These are phyloP conservation scores for Drosophila obscura DNA, from an alignment of 1,140 invertebrate genomes.

Conservation along the genomic window DNA sequence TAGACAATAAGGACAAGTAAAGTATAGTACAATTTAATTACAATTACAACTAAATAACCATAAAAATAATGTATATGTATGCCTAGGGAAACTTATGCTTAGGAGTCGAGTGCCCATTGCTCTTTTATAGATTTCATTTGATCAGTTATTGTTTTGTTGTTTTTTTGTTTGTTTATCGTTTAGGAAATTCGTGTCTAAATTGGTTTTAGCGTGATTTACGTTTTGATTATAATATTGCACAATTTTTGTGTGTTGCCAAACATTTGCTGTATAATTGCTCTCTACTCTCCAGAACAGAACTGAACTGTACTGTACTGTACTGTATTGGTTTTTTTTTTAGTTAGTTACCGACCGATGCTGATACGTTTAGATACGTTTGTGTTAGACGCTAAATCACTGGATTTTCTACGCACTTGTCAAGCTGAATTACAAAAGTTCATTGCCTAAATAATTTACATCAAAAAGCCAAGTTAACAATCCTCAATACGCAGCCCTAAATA, in stretches of 20 bases:
- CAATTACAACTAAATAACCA: conserved; percentile 79
- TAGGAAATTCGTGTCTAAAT: conserved; percentile 58
- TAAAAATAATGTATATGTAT: conserved; percentile 55
- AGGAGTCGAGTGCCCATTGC: conserved; percentile 65
- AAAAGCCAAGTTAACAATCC: conserved; percentile 65
- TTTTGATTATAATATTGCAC: conserved; percentile 63
- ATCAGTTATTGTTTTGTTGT: conserved; percentile 27
- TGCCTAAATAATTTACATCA: conserved; percentile 64
- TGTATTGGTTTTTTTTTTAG: conserved; percentile 22
- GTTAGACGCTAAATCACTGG: conserved; percentile 73
- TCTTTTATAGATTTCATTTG: conserved; percentile 27
- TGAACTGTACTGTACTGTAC: background rate
- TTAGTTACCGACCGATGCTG: conserved; percentile 32
- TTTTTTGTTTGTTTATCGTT: conserved; percentile 21
- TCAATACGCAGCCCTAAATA: conserved; percentile 63
- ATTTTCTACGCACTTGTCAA: conserved; percentile 51
- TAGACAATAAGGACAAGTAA: conserved; percentile 52
- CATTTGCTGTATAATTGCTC: conserved; percentile 42
- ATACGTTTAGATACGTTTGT: conserved; percentile 61
- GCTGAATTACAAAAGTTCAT: conserved; percentile 64
- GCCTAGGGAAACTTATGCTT: conserved; percentile 62
- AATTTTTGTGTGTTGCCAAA: conserved; percentile 40
- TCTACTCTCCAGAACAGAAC: conserved; percentile 16
- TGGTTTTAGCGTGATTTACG: conserved; percentile 41
- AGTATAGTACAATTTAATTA: conserved; percentile 70